These are phyloP conservation scores for Lophius piscatorius DNA, from an alignment of 2,113 vertebrate genomes.

Conservation along the genomic window DNA sequence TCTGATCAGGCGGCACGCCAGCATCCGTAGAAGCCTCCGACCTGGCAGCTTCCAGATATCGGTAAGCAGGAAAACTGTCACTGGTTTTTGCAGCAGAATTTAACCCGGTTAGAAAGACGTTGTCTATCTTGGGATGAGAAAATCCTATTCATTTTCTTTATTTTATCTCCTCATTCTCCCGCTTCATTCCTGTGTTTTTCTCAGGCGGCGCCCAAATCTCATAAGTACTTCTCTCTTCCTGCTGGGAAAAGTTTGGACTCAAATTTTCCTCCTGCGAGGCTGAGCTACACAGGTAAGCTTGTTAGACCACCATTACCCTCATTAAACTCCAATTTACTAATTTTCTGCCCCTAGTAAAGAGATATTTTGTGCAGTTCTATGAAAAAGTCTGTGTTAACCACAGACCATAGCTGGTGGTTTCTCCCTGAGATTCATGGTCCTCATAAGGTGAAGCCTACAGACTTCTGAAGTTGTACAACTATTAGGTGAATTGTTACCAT, in stretches of 20 bases:
- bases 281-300: constrained; percentile 50
- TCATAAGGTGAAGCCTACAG: too few relatives aligned
- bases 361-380: too few relatives aligned
- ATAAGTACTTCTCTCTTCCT: constrained; percentile 81
- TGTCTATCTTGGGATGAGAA: constrained; percentile 1
- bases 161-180: neutral
- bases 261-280: constrained; percentile 44
- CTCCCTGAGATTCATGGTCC: too few relatives aligned
- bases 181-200: constrained; percentile 1
- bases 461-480: too few relatives aligned
- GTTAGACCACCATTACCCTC: neutral
- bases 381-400: too few relatives aligned
- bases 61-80: constrained; percentile 70
- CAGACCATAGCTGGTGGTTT: too few relatives aligned
- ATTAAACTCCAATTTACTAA: too few relatives aligned
- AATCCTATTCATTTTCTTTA: too few relatives aligned
- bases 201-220: constrained; percentile 59
- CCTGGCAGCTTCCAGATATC: constrained; percentile 82
- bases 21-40: constrained; percentile 87
- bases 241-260: constrained; percentile 69
- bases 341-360: too few relatives aligned
- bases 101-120: neutral
- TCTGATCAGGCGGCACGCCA: constrained; percentile 90
- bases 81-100: neutral
- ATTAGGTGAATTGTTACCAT: too few relatives aligned